Conservation (phyloP, 2,113 vertebrate species). For the Bujurquina vittata region DNA sequence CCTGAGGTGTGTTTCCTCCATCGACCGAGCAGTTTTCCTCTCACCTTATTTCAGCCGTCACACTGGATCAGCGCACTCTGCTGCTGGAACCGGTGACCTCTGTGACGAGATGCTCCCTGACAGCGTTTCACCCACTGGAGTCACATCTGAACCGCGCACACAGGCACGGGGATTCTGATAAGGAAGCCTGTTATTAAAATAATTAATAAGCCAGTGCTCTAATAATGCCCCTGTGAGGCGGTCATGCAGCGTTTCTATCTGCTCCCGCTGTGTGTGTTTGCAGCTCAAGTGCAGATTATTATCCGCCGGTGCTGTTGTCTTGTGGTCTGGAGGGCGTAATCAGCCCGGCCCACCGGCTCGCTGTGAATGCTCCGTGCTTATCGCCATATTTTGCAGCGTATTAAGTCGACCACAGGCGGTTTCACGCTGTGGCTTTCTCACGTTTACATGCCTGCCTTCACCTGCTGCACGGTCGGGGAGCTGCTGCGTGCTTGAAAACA, state of each 20-base stretch:
- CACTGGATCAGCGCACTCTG: background rate
- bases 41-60: slow-evolving; percentile 26
- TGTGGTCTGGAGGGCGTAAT: slow-evolving; percentile 55
- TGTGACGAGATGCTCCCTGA: background rate
- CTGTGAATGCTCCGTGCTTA: slow-evolving; percentile 59
- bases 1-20: background rate
- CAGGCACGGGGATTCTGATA: background rate
- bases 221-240: background rate
- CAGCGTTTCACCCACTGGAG: background rate
- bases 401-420: slow-evolving; percentile 56
- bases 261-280: background rate
- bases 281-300: background rate
- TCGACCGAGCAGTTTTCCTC: background rate
- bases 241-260: background rate
- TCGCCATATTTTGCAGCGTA: slow-evolving; percentile 49
- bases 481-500: background rate
- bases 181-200: background rate
- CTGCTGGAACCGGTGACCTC: background rate
- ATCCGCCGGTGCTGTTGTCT: slow-evolving; percentile 19
- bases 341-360: slow-evolving; percentile 25
- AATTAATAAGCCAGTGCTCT: background rate
- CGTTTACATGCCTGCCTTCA: slow-evolving; percentile 77
- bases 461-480: slow-evolving; percentile 16
- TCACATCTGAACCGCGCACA: background rate
- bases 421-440: slow-evolving; percentile 79